Percentiles rank a stretch among this genome's conserved stretches.
Evolutionary conservation across 1,140 invertebrate species (phyloP).

Genomic region (Solenopsis invicta): DNA sequence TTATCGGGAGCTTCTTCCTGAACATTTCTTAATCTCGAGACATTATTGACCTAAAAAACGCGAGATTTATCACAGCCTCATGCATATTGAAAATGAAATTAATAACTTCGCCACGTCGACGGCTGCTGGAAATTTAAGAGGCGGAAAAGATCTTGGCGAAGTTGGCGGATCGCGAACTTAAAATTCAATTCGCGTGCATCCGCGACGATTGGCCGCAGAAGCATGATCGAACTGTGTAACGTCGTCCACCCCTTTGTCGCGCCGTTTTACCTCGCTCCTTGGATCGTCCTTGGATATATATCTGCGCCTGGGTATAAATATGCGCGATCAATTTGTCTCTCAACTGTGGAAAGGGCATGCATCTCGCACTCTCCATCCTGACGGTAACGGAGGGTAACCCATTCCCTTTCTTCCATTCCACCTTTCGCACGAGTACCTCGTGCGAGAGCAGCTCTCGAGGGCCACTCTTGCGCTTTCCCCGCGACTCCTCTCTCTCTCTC

Average conservation of each 20-base stretch:
- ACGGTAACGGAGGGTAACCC: background rate
- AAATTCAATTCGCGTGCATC: conserved; percentile 16
- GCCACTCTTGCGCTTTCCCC: conserved; percentile 4
- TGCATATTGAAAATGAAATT: background rate
- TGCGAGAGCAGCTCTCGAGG: conserved; percentile 52
- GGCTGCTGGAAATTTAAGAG: background rate
- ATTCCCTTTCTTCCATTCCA: conserved; percentile 45
- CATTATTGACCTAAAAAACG: background rate
- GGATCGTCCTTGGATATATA: conserved; percentile 18
- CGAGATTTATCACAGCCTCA: background rate
- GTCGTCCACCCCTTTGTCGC: conserved; percentile 13
- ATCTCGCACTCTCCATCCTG: background rate
- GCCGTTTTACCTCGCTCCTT: conserved; percentile 14
- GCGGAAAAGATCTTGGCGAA: background rate
- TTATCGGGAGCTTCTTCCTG: background rate
- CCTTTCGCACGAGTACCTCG: background rate
- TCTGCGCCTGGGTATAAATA: conserved; percentile 49
- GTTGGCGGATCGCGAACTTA: background rate
- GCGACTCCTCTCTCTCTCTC: background rate
- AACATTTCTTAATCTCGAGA: background rate
- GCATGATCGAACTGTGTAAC: background rate
- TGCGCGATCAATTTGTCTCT: conserved; percentile 50
- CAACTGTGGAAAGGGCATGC: conserved; percentile 36
- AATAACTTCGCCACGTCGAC: background rate
- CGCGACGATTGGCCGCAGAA: background rate